Base-by-base conservation (phyloP, 2,797 vertebrate genomes). In the Florisuga fusca region DNA sequence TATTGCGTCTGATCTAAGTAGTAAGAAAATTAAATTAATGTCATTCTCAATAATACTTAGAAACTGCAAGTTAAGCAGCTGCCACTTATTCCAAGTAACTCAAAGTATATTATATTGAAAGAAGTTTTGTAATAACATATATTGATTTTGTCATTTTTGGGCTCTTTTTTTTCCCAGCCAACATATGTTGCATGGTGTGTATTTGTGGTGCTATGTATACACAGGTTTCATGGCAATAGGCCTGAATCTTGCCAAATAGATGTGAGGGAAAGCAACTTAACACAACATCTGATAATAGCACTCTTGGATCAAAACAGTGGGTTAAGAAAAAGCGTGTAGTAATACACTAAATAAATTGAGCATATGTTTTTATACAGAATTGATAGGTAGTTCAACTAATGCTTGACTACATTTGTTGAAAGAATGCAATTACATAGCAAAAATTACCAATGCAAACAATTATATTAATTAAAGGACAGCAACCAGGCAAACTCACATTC, bases 61-160 rank as follows among this genome's bases (percentile, higher is more conserved):
- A 90, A 96, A 94, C 4, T 66, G 76, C 71, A 69, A 90, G 19
- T 68, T 84, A 95, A 97, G 78, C 71, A 94, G 48, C 53, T 96
- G 90, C 31, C 69, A 84, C 69, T 93, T 91, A 82, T 9, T 77
- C 55, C 50, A 82, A 48, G 41, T 83, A 93, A 81, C 54, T 86
- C 38, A 1, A 76, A 81, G 19, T 63, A 55, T 50, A 66, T 57
- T 81, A 57, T 15, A 69, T 1, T 22, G 73, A 81, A 92, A 79
- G 27, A 85, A 83, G 59, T 88, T 74, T 81, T 73, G 63, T 45
- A 90, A 59, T 22, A 89, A 76, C 19, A 34, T 21, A 20, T 20
- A 95, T 84, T 74, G 79, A 73, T 91, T 89, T 93, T 91, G 79
- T 87, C 92, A 81, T 27, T 17, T 80, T 86, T 54, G 31, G 10